A percentile compares a stretch with the other conserved stretches of the same genome.
phyloP scores from a whole-genome alignment of 2,113 vertebrate genomes.

The Syngnathus typhle region DNA sequence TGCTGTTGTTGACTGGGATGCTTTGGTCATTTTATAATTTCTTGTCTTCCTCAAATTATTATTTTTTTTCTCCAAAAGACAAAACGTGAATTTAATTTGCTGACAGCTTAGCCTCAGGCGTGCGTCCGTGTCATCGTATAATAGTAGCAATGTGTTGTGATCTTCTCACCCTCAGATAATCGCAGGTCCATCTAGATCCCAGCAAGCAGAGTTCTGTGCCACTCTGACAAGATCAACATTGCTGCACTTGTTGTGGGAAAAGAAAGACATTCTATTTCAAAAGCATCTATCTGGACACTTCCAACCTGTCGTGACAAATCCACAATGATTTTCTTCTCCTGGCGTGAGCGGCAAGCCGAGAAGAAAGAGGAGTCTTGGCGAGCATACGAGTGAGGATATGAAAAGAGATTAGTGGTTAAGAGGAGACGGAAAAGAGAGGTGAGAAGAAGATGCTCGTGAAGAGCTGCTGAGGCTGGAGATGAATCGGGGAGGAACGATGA shows the following conservation, averaged over 20 bases:
- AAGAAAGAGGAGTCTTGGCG: conserved; percentile 9
- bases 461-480: not conserved
- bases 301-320: conserved; percentile 33
- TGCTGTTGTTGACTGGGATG: not conserved
- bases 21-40: not conserved
- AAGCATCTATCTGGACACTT: conserved; percentile 42
- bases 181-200: conserved; percentile 56
- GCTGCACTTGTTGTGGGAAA: conserved; percentile 11
- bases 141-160: conserved; percentile 38
- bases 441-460: not conserved
- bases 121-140: conserved; percentile 26
- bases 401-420: conserved; percentile 35
- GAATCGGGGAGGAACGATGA: not conserved
- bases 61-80: too few relatives aligned
- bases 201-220: conserved; percentile 49
- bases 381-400: conserved; percentile 13
- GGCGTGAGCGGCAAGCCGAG: conserved; percentile 12
- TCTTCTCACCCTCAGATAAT: conserved; percentile 57
- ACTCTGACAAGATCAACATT: conserved; percentile 54
- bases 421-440: conserved; percentile 28
- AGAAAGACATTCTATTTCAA: conserved; percentile 44
- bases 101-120: conserved; percentile 58
- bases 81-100: not conserved
- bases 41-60: too few relatives aligned
- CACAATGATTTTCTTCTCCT: conserved; percentile 39